Evolutionary conservation across 2,888 invertebrate species (phyloP), one percentile per base, ranked within the genome.

Genomic region (Latrodectus hesperus): DNA sequence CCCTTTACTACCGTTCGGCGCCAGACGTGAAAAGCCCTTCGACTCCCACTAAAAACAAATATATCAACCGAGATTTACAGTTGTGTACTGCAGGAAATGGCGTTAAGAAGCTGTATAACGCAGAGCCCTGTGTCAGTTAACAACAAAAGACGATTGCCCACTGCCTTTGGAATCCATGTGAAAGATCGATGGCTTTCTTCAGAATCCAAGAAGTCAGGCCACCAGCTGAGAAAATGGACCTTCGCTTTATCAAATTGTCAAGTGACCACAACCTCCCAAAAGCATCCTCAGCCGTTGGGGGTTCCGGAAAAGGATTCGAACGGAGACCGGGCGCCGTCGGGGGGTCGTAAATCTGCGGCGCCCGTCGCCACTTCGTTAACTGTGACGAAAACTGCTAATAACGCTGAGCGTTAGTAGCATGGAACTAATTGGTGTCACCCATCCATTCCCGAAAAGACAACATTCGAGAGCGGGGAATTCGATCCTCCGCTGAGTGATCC

Each of bases 341-440:
- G 17, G 53, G 26, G 26, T 26, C 73, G 68, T 74, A 79, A 85
- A 74, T 84, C 68, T 38, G n/a, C 2, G 17, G 26, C 60, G 68
- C 49, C 60, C 77, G 84, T 85, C 84, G 73, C 79, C 84, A 85
- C 79, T 74, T 74, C 78, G 74, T 85, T 79, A 79, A 78, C 79
- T 52, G 8, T 8, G 55, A 72, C 38, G 55, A 67, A 74, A 79
- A 70, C 22, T 17, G 38, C 52, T 52, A 73, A 73, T 73, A 73
- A 73, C 17, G 53, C 38, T 80, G 60, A 55, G 68, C 75, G 81
- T 74, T 65, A 38, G 76, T 65, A 70, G 72, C 52, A 16, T 55
- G 76, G 67, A 73, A 87, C 86, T 87, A 87, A 87, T 87, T 87
- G 86, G 81, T 68, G 72, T 52, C 68, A 70, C 10, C 64, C 55